A percentile compares a stretch with the other conserved stretches of the same genome.
Evolutionary conservation across 2,888 invertebrate species (phyloP).

Genomic region (Eumacrocentrus americanus): DNA sequence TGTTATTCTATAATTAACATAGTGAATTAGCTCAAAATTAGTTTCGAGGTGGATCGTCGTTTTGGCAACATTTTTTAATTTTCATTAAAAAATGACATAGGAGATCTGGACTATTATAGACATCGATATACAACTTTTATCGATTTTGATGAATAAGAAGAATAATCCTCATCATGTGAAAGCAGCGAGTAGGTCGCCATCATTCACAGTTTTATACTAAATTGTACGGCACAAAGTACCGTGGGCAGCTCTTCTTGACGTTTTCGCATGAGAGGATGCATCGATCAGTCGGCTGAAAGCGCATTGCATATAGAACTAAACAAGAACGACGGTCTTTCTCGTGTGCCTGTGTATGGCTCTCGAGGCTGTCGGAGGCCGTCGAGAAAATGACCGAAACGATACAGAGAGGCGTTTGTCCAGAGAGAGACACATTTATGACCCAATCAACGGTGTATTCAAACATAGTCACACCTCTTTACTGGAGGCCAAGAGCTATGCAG

Average conservation of each 20-base stretch:
- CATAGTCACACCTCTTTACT: slow-evolving; percentile 56
- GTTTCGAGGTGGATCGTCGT: too few species aligned
- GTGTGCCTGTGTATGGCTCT: slow-evolving; percentile 52
- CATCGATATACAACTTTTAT: too few species aligned
- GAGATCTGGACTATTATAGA: too few species aligned
- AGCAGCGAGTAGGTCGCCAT: too few species aligned
- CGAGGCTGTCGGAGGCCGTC: slow-evolving; percentile 30
- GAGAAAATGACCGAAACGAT: slow-evolving; percentile 32
- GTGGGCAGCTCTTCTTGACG: background rate
- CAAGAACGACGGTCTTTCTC: background rate
- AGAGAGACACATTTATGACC: slow-evolving; percentile 60
- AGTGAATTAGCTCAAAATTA: too few species aligned
- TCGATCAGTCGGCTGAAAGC: slow-evolving; percentile 5
- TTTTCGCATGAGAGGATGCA: background rate
- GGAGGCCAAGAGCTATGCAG: slow-evolving; percentile 19
- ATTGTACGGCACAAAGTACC: background rate
- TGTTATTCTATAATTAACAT: too few species aligned
- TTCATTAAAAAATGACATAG: too few species aligned
- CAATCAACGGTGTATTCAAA: slow-evolving; percentile 61
- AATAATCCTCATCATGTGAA: too few species aligned
- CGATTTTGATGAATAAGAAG: too few species aligned
- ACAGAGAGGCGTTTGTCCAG: slow-evolving; percentile 49
- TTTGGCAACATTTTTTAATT: too few species aligned
- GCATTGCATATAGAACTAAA: background rate
- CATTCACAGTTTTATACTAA: too few species aligned